Conservation (phyloP, 2,113 vertebrate species). For the Peromyscus californicus region DNA sequence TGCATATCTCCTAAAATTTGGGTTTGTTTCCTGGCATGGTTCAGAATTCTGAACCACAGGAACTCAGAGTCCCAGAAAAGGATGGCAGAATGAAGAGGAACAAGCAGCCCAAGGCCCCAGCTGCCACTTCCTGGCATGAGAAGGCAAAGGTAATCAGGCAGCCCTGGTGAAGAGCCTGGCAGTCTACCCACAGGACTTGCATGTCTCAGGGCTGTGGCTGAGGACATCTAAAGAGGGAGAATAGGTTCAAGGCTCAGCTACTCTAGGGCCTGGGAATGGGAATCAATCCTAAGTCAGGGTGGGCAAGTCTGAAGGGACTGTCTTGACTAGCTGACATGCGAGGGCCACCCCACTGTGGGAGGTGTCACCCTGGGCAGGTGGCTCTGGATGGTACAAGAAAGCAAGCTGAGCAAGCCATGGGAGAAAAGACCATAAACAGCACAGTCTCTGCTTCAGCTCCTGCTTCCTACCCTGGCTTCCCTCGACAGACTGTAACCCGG, state of each 20-base stretch:
- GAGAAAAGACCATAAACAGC: not conserved
- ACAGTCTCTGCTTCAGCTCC: not conserved
- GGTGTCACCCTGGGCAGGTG: not conserved
- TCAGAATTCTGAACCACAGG: not conserved
- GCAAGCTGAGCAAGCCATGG: not conserved
- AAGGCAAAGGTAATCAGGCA: not conserved
- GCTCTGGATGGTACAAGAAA: not conserved
- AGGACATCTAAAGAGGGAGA: not conserved
- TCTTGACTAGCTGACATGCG: not conserved
- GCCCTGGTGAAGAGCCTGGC: not conserved
- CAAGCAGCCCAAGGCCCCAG: not conserved
- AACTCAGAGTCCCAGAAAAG: not conserved
- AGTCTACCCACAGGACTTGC: not conserved
- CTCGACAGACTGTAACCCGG: not conserved
- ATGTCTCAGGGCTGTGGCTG: not conserved
- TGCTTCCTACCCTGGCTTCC: not conserved
- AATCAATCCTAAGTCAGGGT: not conserved
- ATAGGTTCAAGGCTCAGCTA: not conserved
- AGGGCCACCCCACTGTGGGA: not conserved
- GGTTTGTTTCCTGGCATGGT: not conserved
- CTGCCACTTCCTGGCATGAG: not conserved
- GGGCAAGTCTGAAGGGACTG: not conserved
- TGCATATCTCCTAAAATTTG: not conserved
- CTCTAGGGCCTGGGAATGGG: not conserved
- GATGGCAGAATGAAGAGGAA: not conserved